Evolutionary conservation across 2,888 invertebrate species (phyloP), one percentile per base, ranked within the genome.

Genomic region (Mimas tiliae): DNA sequence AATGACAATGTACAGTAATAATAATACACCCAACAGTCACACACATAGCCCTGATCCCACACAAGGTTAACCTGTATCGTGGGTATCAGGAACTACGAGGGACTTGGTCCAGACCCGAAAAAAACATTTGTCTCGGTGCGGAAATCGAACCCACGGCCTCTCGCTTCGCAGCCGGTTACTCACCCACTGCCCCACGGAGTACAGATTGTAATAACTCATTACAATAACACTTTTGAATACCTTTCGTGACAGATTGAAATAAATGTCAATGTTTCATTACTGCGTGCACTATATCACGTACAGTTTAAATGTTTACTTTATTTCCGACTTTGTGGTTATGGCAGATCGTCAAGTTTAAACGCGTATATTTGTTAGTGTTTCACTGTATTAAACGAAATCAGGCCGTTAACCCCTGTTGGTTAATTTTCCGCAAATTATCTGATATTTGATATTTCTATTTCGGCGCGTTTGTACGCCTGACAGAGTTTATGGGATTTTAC

Each of bases 261-360:
- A 38, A 55, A 38, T 34, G 8, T 55, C 38, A 9, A 55, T 9
- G 55, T 58, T 21, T 19, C 19, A 14, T 58, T 58, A 58, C 58
- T 58, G 58, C 19, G 0, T 11, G 12, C 19, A 58, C 42, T 58
- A 42, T 19, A 58, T 42, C 19, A 12, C 12, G 55, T 38, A 38
- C 7, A 38, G 58, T 58, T 58, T 58, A 19, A 58, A 19, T 58
- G 58, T 58, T 58, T 55, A 55, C 55, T 55, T 55, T 19, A 58
- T 42, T 58, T 19, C 58, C 42, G 42, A 58, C 58, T 19, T 58
- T 58, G 58, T 42, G 58, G 58, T 58, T 38, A 58, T 58, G 58
- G 58, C 58, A 58, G 38, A 16, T 19, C 42, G 58, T 58, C 58
- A 58, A 58, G 58, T 58, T 38, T 58, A 58, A 58, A 58, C 42